Evolutionary conservation across 2,888 invertebrate species (phyloP).

Genomic region (Melanostoma mellinum): DNA sequence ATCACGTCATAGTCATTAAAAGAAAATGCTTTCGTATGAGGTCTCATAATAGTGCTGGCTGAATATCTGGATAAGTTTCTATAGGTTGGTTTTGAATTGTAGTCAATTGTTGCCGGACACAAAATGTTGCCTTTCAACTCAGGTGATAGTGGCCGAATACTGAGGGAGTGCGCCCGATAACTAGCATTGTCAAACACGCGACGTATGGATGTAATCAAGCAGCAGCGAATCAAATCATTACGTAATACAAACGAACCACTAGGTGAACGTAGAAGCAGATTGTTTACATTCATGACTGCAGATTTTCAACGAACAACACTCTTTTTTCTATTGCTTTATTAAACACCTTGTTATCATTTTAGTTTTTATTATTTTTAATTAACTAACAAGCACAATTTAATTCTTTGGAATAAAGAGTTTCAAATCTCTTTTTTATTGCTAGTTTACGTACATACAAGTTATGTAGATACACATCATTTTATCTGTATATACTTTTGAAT

Average conservation of each 20-base stretch:
- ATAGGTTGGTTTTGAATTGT: constrained; percentile 9
- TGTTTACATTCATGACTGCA: constrained; percentile 56
- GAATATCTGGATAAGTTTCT: constrained; percentile 45
- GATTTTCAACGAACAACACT: constrained; percentile 7
- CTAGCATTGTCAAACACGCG: constrained; percentile 18
- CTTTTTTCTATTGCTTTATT: not conserved
- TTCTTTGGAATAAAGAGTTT: not conserved
- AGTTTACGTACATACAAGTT: too few species aligned
- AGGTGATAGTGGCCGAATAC: not conserved
- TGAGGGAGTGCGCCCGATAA: not conserved
- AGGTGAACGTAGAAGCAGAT: constrained; percentile 7
- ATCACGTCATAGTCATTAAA: constrained; percentile 78
- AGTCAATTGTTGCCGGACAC: not conserved
- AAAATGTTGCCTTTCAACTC: not conserved
- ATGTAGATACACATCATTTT: too few species aligned
- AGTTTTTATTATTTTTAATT: not conserved
- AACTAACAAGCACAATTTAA: not conserved
- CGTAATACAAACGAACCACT: constrained; percentile 23
- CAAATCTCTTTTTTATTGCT: not conserved
- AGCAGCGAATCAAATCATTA: constrained; percentile 18
- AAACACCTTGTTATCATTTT: constrained; percentile 13
- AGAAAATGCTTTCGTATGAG: constrained; percentile 75
- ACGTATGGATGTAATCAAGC: not conserved
- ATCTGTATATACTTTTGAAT: too few species aligned
- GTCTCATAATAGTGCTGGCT: constrained; percentile 58